Evolutionary conservation across 2,888 invertebrate species (phyloP).

Genomic region (Ophioninae sp.): DNA sequence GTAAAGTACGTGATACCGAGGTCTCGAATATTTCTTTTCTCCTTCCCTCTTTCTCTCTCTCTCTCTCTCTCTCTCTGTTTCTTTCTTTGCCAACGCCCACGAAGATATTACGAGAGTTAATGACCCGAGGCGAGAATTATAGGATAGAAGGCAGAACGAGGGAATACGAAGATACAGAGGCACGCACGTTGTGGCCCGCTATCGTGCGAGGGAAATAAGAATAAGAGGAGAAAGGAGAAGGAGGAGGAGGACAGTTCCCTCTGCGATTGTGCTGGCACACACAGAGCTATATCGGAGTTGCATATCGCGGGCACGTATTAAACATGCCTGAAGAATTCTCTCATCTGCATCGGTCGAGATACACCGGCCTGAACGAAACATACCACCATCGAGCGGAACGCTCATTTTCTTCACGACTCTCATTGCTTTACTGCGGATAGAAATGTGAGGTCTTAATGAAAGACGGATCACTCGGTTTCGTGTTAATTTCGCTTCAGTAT

Average conservation of each 20-base stretch:
- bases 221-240: conserved; percentile 11
- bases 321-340: conserved; percentile 58
- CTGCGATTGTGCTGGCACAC: conserved; percentile 9
- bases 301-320: conserved; percentile 60
- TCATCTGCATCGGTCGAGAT: conserved; percentile 59
- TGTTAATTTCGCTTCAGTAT: too few species aligned
- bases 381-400: conserved; percentile 51
- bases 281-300: conserved; percentile 49
- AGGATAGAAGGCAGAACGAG: conserved; percentile 42
- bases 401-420: conserved; percentile 43
- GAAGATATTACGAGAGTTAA: conserved; percentile 50
- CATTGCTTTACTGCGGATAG: conserved; percentile 9
- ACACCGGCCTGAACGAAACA: conserved; percentile 30
- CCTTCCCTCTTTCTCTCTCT: background rate
- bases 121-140: conserved; percentile 50
- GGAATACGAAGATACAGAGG: conserved; percentile 56
- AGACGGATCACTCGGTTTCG: too few species aligned
- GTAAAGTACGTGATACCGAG: conserved; percentile 20
- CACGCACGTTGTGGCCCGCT: conserved; percentile 54
- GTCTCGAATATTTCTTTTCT: conserved; percentile 15
- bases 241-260: conserved; percentile 46
- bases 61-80: conserved; percentile 14
- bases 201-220: conserved; percentile 25
- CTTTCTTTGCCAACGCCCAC: conserved; percentile 40
- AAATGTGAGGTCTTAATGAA: too few species aligned